phyloP scores from a whole-genome alignment of 2,797 vertebrate genomes.

The Picus viridis region DNA sequence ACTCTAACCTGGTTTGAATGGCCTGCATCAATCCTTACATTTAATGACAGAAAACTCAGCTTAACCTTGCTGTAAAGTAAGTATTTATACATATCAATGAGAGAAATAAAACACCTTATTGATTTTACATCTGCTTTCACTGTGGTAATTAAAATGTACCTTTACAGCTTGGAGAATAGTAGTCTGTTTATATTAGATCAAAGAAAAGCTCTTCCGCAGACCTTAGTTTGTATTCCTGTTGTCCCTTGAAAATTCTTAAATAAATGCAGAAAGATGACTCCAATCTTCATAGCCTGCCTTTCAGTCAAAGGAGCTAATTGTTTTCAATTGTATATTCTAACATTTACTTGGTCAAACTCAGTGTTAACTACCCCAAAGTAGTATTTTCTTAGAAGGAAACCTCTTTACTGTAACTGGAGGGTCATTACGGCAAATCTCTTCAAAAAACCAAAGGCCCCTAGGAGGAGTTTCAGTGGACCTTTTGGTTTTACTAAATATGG shows the following conservation, averaged over 20 bases:
- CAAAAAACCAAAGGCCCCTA: background rate
- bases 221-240: conserved; percentile 27
- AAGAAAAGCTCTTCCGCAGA: conserved; percentile 36
- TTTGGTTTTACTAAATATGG: background rate
- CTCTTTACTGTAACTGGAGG: background rate
- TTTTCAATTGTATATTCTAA: background rate
- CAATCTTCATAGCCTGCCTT: background rate
- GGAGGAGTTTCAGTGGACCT: background rate
- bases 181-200: conserved; percentile 65
- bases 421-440: background rate
- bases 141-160: conserved; percentile 76
- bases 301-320: background rate
- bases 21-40: conserved; percentile 61
- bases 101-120: conserved; percentile 78
- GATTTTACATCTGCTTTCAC: conserved; percentile 76
- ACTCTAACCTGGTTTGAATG: conserved; percentile 59
- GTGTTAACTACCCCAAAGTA: background rate
- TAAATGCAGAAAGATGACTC: conserved; percentile 9
- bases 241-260: conserved; percentile 32
- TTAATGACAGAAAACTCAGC: conserved; percentile 74
- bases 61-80: conserved; percentile 76
- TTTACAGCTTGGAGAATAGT: conserved; percentile 70
- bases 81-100: conserved; percentile 78
- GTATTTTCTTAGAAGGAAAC: background rate
- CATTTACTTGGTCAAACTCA: background rate